These are phyloP conservation scores for Pseudorhiza aurosa DNA, from an alignment of 30 jellyfish, hydroid and myxozoan species.

Conservation along the genomic window DNA sequence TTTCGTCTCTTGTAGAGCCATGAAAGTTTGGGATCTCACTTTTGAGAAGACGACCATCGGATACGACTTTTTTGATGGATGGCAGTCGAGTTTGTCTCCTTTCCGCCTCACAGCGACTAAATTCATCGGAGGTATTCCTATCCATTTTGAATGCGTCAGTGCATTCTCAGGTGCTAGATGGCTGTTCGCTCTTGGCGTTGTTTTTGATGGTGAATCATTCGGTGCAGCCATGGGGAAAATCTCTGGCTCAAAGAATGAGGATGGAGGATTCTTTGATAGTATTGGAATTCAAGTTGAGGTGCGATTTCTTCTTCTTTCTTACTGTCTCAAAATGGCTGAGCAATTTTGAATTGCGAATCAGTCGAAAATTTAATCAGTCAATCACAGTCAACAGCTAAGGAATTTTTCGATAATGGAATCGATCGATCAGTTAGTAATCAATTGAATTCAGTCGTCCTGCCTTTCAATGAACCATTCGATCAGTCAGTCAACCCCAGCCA, in stretches of 20 bases:
- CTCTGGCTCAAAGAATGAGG: constrained; percentile 75
- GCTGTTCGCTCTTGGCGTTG: constrained; percentile 91
- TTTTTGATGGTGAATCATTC: constrained; percentile 91
- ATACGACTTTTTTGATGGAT: constrained; percentile 76
- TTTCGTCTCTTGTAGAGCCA: constrained; percentile 80
- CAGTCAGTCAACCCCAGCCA: no score
- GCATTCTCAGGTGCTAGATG: constrained; percentile 45
- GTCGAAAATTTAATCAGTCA: no score
- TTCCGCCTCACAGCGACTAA: constrained; percentile 85
- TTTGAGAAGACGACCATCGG: constrained; percentile 77
- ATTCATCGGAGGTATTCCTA: constrained; percentile 82
- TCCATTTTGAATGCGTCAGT: constrained; percentile 77
- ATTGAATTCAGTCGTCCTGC: no score
- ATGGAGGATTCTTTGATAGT: constrained; percentile 87
- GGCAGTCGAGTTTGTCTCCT: constrained; percentile 79
- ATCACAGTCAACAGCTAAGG: no score
- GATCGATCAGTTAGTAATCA: no score
- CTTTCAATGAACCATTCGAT: no score
- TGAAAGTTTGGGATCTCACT: constrained; percentile 82
- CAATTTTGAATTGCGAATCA: no score
- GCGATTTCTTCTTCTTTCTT: neutral
- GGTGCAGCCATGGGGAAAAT: constrained; percentile 93
- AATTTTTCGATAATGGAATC: no score
- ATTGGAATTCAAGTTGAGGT: constrained; percentile 93
- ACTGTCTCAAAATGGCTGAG: no score